Evolutionary conservation across 2,113 vertebrate genomes (phyloP), one percentile per base, ranked within the genome.

Genomic region (Anolis sagrei): DNA sequence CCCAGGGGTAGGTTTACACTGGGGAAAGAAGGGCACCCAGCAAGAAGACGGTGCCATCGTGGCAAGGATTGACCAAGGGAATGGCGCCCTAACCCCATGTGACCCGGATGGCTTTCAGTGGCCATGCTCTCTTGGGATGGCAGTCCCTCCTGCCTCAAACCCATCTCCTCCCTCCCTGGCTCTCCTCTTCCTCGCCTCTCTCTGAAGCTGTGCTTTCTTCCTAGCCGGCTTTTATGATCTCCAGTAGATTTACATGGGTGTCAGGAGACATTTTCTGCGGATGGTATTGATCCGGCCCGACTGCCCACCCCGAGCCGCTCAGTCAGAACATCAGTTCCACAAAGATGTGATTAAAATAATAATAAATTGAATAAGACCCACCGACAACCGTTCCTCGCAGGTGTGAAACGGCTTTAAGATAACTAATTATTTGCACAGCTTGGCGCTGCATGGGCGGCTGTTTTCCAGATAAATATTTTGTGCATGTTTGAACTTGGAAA

Each of bases 391-490:
- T 61, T 79, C 19, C 6, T 27, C 79, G 78, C n/a, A 74, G 86
- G 86, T 86, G 86, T 39, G 87, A 48, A 79, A 62, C n/a, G 11
- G 25, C 77, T 79, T 83, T 58, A 79, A 83, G 90, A 81, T 86
- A 81, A 79, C 86, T 91, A 85, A 92, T 91, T 91, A 92, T 89
- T 91, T 81, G 90, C 87, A 90, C 90, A 93, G 89, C 88, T 93
- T 92, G 90, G 76, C 76, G 90, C 91, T 76, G 58, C 73, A 39
- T 87, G 84, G 78, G 68, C n/a, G 54, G 48, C 83, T 82, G 32
- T 77, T 2, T 89, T 91, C 79, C 84, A 86, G 83, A 89, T 84
- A 91, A 94, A 91, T 77, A 81, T 84, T 93, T 89, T 89, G 80
- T 91, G 72, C 86, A 72, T 66, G 5, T 87, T 87, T 91, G 84